phyloP scores from a whole-genome alignment of 2,888 invertebrate genomes.

The Drosophila meridiana region DNA sequence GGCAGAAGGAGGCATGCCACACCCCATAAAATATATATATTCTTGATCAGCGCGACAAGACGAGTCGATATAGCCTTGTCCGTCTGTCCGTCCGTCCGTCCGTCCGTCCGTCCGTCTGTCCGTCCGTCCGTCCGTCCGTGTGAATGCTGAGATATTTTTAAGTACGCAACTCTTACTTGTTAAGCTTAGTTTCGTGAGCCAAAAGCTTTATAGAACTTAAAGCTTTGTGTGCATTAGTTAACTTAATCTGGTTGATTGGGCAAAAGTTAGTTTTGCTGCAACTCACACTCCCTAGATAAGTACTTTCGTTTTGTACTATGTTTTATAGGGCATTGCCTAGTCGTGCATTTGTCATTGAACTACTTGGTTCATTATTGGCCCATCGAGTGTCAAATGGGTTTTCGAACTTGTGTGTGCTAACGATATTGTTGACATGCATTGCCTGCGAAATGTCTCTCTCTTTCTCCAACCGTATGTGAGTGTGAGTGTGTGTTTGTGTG shows the following conservation, averaged over 20 bases:
- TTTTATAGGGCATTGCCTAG: constrained; percentile 13
- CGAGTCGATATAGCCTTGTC: too few species aligned
- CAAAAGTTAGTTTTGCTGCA: not conserved
- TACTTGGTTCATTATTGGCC: constrained; percentile 49
- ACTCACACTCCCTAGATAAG: not conserved
- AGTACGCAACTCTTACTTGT: too few species aligned
- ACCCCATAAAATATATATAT: too few species aligned
- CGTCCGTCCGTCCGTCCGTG: too few species aligned
- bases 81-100: too few species aligned
- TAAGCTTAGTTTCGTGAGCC: not conserved
- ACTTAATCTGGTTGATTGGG: not conserved
- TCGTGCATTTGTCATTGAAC: constrained; percentile 1
- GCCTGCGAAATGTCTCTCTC: not conserved
- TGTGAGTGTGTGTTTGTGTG: too few species aligned
- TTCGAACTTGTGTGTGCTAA: constrained; percentile 60
- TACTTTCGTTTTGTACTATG: not conserved
- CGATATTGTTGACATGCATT: constrained; percentile 56
- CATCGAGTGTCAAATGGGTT: constrained; percentile 67
- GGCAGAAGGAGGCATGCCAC: too few species aligned
- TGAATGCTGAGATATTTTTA: too few species aligned
- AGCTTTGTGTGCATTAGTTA: not conserved
- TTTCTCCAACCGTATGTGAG: too few species aligned
- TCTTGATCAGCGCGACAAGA: too few species aligned
- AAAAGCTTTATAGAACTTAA: not conserved
- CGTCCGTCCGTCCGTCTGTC: too few species aligned